Percentiles rank a stretch among this genome's conserved stretches.
These are phyloP conservation scores for sheep (Ovis aries) DNA, from an alignment of 2,113 vertebrate genomes.

Conservation along the genomic window ARS-UI_Ramb_v3.0 NC_056055.1:198305501-198306000, in stretches of 20 bases:
- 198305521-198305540: neutral
- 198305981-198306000: neutral
- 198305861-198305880: neutral
- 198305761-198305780: neutral
- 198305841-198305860: neutral
- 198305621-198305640: neutral
- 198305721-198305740: neutral
- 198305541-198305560: neutral
- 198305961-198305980: too few relatives aligned
- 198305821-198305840: neutral
- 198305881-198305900: neutral
- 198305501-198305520: neutral
- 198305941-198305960: neutral
- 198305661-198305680: neutral
- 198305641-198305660: neutral
- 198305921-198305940: neutral
- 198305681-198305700: neutral
- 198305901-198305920: neutral
- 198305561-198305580: neutral
- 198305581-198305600: neutral
- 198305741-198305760: neutral
- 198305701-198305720: neutral
- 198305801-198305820: too few relatives aligned
- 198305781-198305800: neutral
- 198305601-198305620: neutral